Percentiles rank a stretch among this genome's conserved stretches.
Evolutionary conservation across 2,113 vertebrate species (phyloP).

Genomic region (Myrmophylax atrothorax): DNA sequence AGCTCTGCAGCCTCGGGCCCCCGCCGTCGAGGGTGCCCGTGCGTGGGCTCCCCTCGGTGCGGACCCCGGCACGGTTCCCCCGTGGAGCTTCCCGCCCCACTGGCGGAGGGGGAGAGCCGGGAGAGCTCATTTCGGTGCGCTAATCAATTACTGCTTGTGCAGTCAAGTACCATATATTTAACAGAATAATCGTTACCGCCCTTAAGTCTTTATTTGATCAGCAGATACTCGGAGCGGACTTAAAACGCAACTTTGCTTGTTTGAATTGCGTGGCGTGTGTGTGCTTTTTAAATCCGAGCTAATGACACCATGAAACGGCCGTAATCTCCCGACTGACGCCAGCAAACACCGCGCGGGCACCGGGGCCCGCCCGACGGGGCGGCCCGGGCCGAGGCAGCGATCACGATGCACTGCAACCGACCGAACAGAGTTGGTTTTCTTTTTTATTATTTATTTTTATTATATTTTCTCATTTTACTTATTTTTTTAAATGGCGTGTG

Average conservation of each 20-base stretch:
- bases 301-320: neutral
- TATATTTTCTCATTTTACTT: neutral
- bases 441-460: neutral
- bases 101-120: constrained; percentile 22
- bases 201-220: constrained; percentile 77
- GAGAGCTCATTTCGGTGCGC: constrained; percentile 70
- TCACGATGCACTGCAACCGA: accelerated
- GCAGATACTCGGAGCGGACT: constrained; percentile 70
- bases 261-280: constrained; percentile 18
- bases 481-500: neutral
- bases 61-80: neutral
- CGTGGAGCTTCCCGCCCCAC: neutral
- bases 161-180: constrained; percentile 76
- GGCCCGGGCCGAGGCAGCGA: neutral
- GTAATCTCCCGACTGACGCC: neutral
- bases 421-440: neutral
- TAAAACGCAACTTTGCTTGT: constrained; percentile 65
- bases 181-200: constrained; percentile 76
- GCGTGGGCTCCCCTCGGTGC: neutral
- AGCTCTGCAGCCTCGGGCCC: neutral
- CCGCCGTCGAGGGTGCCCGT: neutral
- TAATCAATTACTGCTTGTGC: constrained; percentile 74
- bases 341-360: neutral
- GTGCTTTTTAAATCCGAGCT: constrained; percentile 42
- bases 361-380: neutral